A percentile compares a stretch with the other conserved stretches of the same genome.
These are phyloP conservation scores for Girardia tigrina DNA, from an alignment of 2,888 invertebrate genomes.

Conservation along the genomic window DNA sequence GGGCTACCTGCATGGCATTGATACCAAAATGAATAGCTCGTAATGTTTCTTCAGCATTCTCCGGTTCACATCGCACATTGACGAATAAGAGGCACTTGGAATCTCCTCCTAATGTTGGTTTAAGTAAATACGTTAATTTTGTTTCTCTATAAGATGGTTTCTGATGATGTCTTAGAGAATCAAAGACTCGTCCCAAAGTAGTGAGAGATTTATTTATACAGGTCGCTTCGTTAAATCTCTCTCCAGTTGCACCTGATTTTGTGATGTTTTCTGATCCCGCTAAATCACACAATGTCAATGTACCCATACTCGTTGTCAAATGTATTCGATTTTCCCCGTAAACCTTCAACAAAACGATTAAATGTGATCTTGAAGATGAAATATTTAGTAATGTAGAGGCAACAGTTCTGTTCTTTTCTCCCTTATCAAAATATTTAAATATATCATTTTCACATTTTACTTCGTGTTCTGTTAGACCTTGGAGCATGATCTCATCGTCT, in stretches of 20 bases:
- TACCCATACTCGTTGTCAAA: slow-evolving; percentile 6
- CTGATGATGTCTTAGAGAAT: slow-evolving; percentile 33
- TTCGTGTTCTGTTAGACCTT: slow-evolving; percentile 29
- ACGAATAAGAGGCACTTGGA: slow-evolving; percentile 33
- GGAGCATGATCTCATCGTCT: slow-evolving; percentile 34
- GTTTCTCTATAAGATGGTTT: slow-evolving; percentile 33
- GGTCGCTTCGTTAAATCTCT: slow-evolving; percentile 33
- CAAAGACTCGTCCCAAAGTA: slow-evolving; percentile 33
- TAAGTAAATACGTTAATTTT: slow-evolving; percentile 33
- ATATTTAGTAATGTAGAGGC: slow-evolving; percentile 32
- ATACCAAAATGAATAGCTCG: slow-evolving; percentile 34
- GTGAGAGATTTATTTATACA: slow-evolving; percentile 31
- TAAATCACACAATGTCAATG: slow-evolving; percentile 34
- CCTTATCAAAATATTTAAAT: slow-evolving; percentile 18
- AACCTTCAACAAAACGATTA: slow-evolving; percentile 31
- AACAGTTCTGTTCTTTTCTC: slow-evolving; percentile 34
- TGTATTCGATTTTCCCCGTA: slow-evolving; percentile 29
- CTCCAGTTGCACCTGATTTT: slow-evolving; percentile 36
- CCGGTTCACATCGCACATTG: slow-evolving; percentile 31
- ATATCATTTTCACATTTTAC: slow-evolving; percentile 32
- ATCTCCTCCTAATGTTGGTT: slow-evolving; percentile 34
- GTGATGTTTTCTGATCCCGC: slow-evolving; percentile 35
- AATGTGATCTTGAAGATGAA: slow-evolving; percentile 34
- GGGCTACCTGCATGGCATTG: slow-evolving; percentile 35
- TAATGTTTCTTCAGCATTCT: slow-evolving; percentile 33